These are phyloP conservation scores for Mesaphorura yosii DNA, from an alignment of 1,140 invertebrate genomes.

Conservation along the genomic window DNA sequence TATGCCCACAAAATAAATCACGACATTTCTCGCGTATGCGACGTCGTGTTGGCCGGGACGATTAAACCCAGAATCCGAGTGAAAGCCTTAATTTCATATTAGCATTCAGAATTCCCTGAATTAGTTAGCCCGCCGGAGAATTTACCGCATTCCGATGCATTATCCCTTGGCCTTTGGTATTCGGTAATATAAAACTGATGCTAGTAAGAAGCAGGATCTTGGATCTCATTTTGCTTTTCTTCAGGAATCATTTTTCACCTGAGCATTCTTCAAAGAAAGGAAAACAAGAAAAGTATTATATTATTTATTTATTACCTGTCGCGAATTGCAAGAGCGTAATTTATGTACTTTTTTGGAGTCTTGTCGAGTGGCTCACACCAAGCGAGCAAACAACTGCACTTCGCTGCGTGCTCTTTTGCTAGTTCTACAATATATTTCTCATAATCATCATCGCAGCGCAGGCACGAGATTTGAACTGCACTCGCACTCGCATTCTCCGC, in stretches of 20 bases:
- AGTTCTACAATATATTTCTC: not conserved
- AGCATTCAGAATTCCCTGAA: too few relatives aligned
- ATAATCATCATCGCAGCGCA: not conserved
- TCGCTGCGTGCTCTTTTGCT: conserved; percentile 5
- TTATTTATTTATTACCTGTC: conserved; percentile 25
- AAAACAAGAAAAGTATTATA: conserved; percentile 7
- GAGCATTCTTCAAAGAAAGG: not conserved
- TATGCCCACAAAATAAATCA: too few relatives aligned
- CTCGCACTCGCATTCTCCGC: not conserved
- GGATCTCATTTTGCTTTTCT: conserved; percentile 2
- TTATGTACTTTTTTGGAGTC: conserved; percentile 10
- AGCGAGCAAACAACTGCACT: conserved; percentile 3
- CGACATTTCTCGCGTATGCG: too few relatives aligned
- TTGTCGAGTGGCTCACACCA: conserved; percentile 7
- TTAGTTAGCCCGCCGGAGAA: too few relatives aligned
- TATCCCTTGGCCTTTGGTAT: too few relatives aligned
- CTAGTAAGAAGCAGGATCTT: too few relatives aligned
- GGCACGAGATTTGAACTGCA: not conserved
- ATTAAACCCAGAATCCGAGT: too few relatives aligned
- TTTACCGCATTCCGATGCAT: too few relatives aligned
- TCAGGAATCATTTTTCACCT: not conserved
- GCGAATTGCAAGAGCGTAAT: conserved; percentile 21
- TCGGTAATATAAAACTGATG: too few relatives aligned
- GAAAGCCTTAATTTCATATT: too few relatives aligned
- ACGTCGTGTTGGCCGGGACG: too few relatives aligned